Conservation (phyloP, 2,113 vertebrate species). For the Aplodontia rufa region DNA sequence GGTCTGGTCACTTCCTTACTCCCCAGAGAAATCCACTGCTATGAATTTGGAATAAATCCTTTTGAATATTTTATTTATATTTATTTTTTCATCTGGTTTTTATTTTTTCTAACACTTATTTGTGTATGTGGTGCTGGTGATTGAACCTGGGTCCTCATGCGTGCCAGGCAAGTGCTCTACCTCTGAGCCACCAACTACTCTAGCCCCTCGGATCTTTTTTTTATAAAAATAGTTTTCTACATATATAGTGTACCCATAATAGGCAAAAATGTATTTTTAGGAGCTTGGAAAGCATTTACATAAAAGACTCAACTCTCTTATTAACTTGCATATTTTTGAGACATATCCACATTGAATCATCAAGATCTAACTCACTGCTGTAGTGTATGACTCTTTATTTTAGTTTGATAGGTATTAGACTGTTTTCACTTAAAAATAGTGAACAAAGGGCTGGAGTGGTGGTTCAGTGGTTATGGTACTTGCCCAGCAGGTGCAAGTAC, state of each 20-base stretch:
- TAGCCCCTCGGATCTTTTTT: not conserved
- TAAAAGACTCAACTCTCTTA: not conserved
- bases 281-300: not conserved
- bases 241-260: not conserved
- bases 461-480: too few relatives aligned
- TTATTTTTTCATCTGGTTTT: too few relatives aligned
- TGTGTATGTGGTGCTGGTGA: too few relatives aligned
- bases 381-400: not conserved
- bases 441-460: too few relatives aligned
- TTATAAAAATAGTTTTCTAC: not conserved
- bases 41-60: not conserved
- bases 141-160: too few relatives aligned
- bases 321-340: not conserved
- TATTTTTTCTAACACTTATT: too few relatives aligned
- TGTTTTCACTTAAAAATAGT: constrained; percentile 10
- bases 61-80: not conserved
- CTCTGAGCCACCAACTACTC: too few relatives aligned
- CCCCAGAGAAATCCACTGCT: not conserved
- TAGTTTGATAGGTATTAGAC: not conserved
- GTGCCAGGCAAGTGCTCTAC: too few relatives aligned
- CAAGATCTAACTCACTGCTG: not conserved
- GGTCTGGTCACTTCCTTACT: not conserved
- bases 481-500: too few relatives aligned
- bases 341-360: not conserved
- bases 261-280: constrained; percentile 34